A percentile compares a stretch with the other conserved stretches of the same genome.
Evolutionary conservation across 2,113 vertebrate species (phyloP).

Genomic region (Hyperopisus bebe): DNA sequence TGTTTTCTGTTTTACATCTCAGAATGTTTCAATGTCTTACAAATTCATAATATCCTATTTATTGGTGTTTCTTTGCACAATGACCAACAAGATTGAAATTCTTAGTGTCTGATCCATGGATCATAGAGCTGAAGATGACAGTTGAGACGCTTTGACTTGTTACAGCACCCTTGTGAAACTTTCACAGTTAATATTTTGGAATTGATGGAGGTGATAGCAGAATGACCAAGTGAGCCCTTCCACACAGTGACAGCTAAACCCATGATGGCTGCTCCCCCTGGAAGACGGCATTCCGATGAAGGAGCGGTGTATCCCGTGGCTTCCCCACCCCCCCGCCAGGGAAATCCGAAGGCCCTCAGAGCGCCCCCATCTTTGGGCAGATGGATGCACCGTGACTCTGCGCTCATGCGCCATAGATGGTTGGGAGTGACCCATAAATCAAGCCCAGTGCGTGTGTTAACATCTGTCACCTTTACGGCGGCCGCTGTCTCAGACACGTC

Average conservation of each 20-base stretch:
- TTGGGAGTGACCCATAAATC: background rate
- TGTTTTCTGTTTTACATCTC: background rate
- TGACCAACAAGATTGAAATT: background rate
- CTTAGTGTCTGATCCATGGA: background rate
- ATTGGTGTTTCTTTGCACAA: background rate
- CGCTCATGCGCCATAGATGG: background rate
- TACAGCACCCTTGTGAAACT: background rate
- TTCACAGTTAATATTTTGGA: background rate
- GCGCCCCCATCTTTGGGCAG: background rate
- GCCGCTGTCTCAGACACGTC: background rate
- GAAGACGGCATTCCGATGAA: background rate
- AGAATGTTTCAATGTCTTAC: background rate
- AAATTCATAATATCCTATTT: background rate
- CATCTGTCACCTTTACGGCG: background rate
- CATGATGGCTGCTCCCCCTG: background rate
- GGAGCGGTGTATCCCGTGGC: background rate
- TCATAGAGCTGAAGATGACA: background rate
- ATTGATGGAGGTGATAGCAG: background rate
- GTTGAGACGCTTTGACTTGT: background rate
- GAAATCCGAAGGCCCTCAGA: background rate
- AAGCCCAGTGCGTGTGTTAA: background rate
- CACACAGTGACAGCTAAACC: background rate
- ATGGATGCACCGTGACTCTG: background rate
- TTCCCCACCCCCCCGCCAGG: background rate
- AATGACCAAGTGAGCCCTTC: background rate